These are phyloP conservation scores for Chlorospingus flavigularis DNA, from an alignment of 2,797 vertebrate genomes.

Conservation along the genomic window DNA sequence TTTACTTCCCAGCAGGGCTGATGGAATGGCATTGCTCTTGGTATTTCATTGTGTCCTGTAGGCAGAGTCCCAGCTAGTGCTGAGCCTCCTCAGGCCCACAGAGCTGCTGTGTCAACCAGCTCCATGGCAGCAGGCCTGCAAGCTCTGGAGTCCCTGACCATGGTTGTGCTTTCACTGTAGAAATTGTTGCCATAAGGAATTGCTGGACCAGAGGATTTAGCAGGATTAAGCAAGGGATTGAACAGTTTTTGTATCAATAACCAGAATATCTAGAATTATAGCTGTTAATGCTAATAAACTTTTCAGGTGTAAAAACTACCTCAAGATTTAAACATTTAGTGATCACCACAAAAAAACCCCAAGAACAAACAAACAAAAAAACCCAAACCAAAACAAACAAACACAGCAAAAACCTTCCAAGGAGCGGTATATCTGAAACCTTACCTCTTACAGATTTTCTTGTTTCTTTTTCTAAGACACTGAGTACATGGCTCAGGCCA, in stretches of 20 bases:
- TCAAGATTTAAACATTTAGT: not conserved
- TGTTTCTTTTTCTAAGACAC: not conserved
- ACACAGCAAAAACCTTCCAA: not conserved
- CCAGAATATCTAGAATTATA: not conserved
- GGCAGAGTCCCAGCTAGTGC: not conserved
- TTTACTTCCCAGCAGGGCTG: not conserved
- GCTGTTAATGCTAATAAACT: not conserved
- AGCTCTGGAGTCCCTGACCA: not conserved
- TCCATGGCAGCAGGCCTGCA: not conserved
- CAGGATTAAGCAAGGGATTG: slow-evolving; percentile 1
- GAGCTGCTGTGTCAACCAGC: not conserved
- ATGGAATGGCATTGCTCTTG: not conserved
- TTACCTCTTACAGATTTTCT: not conserved
- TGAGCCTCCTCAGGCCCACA: not conserved
- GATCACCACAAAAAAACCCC: not conserved
- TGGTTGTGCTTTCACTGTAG: not conserved
- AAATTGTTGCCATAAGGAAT: not conserved
- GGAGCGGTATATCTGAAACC: not conserved
- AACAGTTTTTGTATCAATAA: not conserved
- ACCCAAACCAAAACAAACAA: not conserved
- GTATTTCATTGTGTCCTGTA: not conserved
- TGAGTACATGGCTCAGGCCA: not conserved
- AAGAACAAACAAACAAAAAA: not conserved
- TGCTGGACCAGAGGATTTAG: not conserved
- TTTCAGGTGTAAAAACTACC: not conserved